Conservation (phyloP, 2,888 invertebrate species). For the Lagria hirta region DNA sequence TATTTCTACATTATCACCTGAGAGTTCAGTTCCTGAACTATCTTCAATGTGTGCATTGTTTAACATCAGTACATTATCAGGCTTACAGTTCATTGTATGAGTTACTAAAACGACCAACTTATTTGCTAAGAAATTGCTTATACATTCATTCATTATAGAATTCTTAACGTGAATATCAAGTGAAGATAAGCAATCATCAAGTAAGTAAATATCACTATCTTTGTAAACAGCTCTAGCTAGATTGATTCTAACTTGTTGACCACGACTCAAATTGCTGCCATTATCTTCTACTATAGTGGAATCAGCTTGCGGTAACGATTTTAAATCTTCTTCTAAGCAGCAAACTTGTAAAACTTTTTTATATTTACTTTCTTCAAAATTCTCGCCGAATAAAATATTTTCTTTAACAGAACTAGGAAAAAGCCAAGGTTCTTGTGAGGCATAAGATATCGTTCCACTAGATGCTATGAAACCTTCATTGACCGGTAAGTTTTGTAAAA, state of each 20-base stretch:
- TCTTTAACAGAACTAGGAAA: constrained; percentile 64
- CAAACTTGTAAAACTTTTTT: constrained; percentile 63
- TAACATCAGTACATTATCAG: no score
- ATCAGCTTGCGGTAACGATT: constrained; percentile 72
- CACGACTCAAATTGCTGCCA: constrained; percentile 76
- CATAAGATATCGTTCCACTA: constrained; percentile 57
- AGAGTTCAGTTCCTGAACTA: no score
- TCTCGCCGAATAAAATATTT: constrained; percentile 74
- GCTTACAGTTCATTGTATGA: no score
- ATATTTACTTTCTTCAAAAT: constrained; percentile 59
- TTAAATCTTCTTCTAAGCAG: constrained; percentile 66
- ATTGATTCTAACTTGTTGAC: constrained; percentile 77
- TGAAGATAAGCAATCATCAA: constrained; percentile 56
- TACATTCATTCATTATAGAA: constrained; percentile 36
- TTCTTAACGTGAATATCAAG: constrained; percentile 37
- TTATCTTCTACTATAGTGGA: constrained; percentile 75
- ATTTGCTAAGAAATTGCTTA: constrained; percentile 37
- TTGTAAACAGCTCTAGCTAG: constrained; percentile 73
- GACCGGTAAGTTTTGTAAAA: constrained; percentile 50
- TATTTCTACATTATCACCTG: no score
- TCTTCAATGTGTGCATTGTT: constrained; percentile 31
- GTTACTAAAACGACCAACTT: constrained; percentile 41
- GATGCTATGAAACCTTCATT: constrained; percentile 51
- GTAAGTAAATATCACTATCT: constrained; percentile 71
- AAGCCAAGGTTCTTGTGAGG: constrained; percentile 64